A percentile compares a stretch with the other conserved stretches of the same genome.
These are phyloP conservation scores for Synanthedon formicaeformis DNA, from an alignment of 2,888 invertebrate genomes.

Conservation along the genomic window DNA sequence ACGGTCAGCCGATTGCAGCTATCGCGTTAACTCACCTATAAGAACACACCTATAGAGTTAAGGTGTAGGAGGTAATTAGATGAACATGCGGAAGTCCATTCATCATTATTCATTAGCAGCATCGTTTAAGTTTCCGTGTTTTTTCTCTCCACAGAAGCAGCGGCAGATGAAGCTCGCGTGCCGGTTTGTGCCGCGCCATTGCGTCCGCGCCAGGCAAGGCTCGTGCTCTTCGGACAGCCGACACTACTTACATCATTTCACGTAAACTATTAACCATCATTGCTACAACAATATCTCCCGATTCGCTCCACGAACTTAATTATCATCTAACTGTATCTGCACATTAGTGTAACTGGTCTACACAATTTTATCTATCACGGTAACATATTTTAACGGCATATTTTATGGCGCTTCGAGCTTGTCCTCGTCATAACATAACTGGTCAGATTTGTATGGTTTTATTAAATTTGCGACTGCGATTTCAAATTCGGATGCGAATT, in stretches of 20 bases:
- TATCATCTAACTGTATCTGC: slow-evolving; percentile 25
- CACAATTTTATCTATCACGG: neutral
- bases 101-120: slow-evolving; percentile 53
- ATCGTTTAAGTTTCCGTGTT: slow-evolving; percentile 54
- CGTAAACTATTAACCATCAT: neutral
- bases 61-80: slow-evolving; percentile 34
- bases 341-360: neutral
- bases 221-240: slow-evolving; percentile 7
- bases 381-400: neutral
- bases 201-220: slow-evolving; percentile 32
- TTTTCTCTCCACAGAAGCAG: slow-evolving; percentile 33
- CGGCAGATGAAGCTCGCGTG: slow-evolving; percentile 33
- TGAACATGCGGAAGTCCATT: slow-evolving; percentile 49
- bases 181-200: slow-evolving; percentile 28
- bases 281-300: slow-evolving; percentile 3
- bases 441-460: too few species aligned
- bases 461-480: too few species aligned
- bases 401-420: neutral
- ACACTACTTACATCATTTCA: slow-evolving; percentile 34
- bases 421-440: too few species aligned
- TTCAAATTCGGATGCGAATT: too few species aligned
- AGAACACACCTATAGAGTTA: neutral
- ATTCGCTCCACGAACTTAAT: slow-evolving; percentile 13
- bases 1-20: slow-evolving; percentile 22
- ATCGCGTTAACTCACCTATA: neutral